phyloP scores from a whole-genome alignment of 2,113 vertebrate genomes.

The Varanus salvator region DNA sequence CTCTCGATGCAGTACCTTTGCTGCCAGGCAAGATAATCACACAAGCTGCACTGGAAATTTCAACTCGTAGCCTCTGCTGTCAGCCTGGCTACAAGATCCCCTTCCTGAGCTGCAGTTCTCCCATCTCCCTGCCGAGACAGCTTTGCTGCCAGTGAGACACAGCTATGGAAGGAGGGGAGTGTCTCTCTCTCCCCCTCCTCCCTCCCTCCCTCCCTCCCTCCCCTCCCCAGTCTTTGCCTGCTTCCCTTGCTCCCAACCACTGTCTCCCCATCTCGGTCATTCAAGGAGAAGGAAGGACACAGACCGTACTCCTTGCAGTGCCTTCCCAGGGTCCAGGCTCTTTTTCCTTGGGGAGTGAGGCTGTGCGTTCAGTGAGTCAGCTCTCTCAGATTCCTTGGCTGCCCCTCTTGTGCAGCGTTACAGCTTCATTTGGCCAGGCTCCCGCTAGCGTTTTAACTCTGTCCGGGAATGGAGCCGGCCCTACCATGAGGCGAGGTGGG shows the following conservation, averaged over 20 bases:
- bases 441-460: not conserved
- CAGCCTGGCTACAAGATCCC: not conserved
- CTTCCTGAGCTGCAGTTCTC: not conserved
- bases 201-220: not conserved
- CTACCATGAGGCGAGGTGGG: not conserved
- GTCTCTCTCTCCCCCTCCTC: not conserved
- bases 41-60: not conserved
- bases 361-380: slow-evolving; percentile 45
- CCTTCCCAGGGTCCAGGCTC: not conserved
- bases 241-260: not conserved
- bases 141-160: not conserved
- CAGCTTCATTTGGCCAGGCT: slow-evolving; percentile 54
- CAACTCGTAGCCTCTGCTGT: not conserved
- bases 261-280: not conserved
- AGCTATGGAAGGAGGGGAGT: not conserved
- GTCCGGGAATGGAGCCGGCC: not conserved
- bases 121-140: not conserved
- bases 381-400: not conserved
- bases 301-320: slow-evolving; percentile 28
- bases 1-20: not conserved
- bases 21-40: not conserved
- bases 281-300: slow-evolving; percentile 12
- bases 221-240: not conserved
- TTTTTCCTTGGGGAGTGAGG: not conserved
- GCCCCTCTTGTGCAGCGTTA: slow-evolving; percentile 1